These are phyloP conservation scores for Chiloscyllium plagiosum DNA, from an alignment of 2,113 vertebrate genomes.

Conservation along the genomic window DNA sequence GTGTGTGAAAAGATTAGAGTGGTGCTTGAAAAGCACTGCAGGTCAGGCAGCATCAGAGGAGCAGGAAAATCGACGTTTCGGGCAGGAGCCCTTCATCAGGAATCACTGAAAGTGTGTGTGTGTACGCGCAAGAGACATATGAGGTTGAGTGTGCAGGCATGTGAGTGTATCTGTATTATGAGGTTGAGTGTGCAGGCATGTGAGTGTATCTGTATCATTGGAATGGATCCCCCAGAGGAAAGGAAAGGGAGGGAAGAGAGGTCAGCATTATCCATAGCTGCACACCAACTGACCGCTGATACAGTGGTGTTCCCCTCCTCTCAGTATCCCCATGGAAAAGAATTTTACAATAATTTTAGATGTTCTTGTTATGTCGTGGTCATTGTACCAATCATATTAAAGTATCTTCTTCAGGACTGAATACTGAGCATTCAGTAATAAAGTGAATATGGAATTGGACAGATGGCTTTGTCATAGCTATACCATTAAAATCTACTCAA, in stretches of 20 bases:
- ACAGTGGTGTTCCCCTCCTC: neutral
- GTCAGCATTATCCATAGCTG: neutral
- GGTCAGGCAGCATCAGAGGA: too few species aligned
- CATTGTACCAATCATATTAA: neutral
- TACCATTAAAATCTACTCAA: neutral
- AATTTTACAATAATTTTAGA: neutral
- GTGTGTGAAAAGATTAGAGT: too few species aligned
- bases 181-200: neutral
- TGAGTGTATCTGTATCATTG: neutral
- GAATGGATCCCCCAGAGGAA: neutral
- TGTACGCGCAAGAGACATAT: neutral
- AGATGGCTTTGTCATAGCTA: neutral
- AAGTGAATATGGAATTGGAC: neutral
- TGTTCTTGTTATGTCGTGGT: neutral
- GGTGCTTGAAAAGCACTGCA: too few species aligned
- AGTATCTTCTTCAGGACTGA: neutral
- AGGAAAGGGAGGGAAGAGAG: neutral
- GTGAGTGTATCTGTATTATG: neutral
- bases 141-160: neutral
- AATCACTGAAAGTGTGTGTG: neutral
- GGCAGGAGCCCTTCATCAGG: too few species aligned
- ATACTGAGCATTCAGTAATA: neutral
- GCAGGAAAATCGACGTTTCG: too few species aligned
- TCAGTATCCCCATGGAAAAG: neutral
- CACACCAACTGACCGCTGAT: neutral